These are phyloP conservation scores for Plecturocebus donacophilus DNA, from an alignment of 2,113 vertebrate genomes.

Conservation along the genomic window DNA sequence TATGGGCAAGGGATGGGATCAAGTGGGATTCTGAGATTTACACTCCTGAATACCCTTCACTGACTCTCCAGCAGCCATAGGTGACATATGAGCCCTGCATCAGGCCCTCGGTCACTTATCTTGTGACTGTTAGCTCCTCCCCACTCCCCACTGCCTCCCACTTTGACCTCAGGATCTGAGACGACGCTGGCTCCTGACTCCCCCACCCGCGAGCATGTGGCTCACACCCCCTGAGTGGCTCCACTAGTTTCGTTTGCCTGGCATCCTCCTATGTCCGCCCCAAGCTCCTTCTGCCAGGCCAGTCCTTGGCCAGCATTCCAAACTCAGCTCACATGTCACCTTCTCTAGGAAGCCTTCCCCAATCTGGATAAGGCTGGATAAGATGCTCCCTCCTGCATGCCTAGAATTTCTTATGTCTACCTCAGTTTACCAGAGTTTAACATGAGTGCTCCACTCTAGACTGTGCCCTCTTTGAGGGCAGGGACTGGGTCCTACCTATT, in stretches of 20 bases:
- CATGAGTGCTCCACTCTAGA: not conserved
- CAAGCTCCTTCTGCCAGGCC: not conserved
- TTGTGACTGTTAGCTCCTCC: not conserved
- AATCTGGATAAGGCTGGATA: not conserved
- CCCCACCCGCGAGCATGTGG: fast-evolving
- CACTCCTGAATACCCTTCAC: not conserved
- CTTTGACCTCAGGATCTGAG: not conserved
- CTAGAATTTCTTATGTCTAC: not conserved
- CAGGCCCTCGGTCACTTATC: not conserved
- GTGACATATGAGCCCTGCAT: not conserved
- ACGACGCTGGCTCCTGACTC: fast-evolving
- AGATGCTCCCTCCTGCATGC: not conserved
- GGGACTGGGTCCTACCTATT: not conserved
- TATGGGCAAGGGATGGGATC: not conserved
- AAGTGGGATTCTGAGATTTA: not conserved
- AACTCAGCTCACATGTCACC: not conserved
- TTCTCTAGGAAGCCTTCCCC: not conserved
- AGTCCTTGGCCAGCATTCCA: not conserved
- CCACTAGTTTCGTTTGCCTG: not conserved
- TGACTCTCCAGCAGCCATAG: not conserved
- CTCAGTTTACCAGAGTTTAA: not conserved
- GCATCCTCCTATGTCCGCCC: not conserved
- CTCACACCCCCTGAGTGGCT: not conserved
- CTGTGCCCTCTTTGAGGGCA: not conserved
- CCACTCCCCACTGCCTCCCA: fast-evolving